Conservation (phyloP, 2,888 invertebrate genomes). For the Cerastoderma edule region DNA sequence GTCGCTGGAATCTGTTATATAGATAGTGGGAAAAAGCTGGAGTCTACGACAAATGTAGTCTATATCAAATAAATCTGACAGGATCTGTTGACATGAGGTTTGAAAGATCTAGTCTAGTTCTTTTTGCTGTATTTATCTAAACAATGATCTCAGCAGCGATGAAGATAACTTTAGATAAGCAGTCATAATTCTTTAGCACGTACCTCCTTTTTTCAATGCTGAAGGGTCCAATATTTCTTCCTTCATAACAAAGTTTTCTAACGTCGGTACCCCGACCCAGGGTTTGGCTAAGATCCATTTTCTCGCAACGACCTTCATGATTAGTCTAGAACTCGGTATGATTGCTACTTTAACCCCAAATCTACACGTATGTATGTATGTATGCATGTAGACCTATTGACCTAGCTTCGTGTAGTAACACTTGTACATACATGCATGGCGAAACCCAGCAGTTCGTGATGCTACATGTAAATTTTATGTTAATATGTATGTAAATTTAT, state of each 20-base stretch:
- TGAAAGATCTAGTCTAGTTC: not conserved
- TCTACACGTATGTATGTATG: too few species aligned
- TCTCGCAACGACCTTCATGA: conserved; percentile 84
- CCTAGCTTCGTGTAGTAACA: too few species aligned
- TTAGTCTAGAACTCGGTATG: not conserved
- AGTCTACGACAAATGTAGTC: not conserved
- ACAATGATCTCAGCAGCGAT: too few species aligned
- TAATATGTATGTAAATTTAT: too few species aligned
- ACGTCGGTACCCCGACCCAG: conserved; percentile 89
- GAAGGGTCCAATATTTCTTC: conserved; percentile 88
- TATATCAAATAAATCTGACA: not conserved
- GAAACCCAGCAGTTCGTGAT: too few species aligned
- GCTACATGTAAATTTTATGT: too few species aligned
- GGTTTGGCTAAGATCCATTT: conserved; percentile 87
- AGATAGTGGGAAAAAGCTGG: too few species aligned
- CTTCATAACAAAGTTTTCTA: conserved; percentile 87
- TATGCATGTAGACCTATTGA: too few species aligned
- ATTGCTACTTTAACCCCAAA: too few species aligned
- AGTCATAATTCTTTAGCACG: conserved; percentile 49
- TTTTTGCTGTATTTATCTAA: too few species aligned
- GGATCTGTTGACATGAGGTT: not conserved
- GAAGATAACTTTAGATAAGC: not conserved
- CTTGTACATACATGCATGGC: too few species aligned
- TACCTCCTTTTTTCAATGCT: conserved; percentile 88
- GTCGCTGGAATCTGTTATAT: too few species aligned